Evolutionary conservation across 2,888 invertebrate species (phyloP).

Genomic region (Plutella xylostella): DNA sequence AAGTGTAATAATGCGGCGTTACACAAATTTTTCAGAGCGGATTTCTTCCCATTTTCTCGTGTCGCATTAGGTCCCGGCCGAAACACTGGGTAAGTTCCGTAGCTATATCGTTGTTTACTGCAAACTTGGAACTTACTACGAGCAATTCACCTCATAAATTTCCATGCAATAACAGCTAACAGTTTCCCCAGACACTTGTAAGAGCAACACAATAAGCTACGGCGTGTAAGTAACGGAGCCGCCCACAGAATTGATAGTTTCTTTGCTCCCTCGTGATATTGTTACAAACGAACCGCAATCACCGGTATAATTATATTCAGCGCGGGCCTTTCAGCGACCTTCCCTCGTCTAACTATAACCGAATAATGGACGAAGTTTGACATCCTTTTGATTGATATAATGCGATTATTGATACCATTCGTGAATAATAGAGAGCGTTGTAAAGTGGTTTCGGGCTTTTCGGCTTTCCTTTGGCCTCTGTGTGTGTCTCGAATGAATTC

Average conservation of each 20-base stretch:
- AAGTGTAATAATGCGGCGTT: conserved; percentile 39
- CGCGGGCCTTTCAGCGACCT: too few relatives aligned
- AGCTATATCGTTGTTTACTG: conserved; percentile 59
- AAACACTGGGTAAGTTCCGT: conserved; percentile 53
- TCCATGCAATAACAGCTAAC: conserved; percentile 60
- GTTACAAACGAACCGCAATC: too few relatives aligned
- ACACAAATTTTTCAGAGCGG: conserved; percentile 42
- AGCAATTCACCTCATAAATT: conserved; percentile 63
- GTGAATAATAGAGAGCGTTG: too few relatives aligned
- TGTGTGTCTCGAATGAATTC: too few relatives aligned
- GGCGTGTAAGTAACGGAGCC: conserved; percentile 23
- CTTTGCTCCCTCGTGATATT: conserved; percentile 1
- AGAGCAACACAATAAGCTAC: conserved; percentile 50
- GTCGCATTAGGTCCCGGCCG: conserved; percentile 44
- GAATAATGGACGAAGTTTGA: too few relatives aligned
- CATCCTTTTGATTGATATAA: too few relatives aligned
- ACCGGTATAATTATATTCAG: too few relatives aligned
- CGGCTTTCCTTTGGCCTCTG: too few relatives aligned
- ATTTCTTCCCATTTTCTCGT: conserved; percentile 42
- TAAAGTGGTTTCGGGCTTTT: too few relatives aligned
- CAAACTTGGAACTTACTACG: conserved; percentile 54
- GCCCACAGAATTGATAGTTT: conserved; percentile 2
- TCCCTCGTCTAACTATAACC: too few relatives aligned
- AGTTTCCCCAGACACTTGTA: conserved; percentile 64
- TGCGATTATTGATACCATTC: too few relatives aligned